phyloP scores from a whole-genome alignment of 1,140 invertebrate genomes.

The Macrocentrus cingulum region DNA sequence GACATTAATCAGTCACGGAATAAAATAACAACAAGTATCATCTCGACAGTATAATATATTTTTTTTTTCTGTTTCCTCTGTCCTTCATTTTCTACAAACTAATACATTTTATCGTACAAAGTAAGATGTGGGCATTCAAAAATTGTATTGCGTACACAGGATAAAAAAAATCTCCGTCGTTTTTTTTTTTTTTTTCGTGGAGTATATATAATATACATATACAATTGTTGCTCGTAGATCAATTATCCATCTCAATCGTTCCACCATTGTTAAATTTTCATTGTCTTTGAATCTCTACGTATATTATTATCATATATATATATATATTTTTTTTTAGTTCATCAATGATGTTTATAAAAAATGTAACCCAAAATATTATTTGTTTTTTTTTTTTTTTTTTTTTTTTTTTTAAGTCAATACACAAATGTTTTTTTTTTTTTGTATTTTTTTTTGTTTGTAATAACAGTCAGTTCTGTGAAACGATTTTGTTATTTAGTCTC shows the following conservation, averaged over 20 bases:
- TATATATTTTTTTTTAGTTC: conserved; percentile 34
- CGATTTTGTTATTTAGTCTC: no score
- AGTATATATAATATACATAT: conserved; percentile 23
- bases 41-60: conserved; percentile 51
- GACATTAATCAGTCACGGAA: conserved; percentile 19
- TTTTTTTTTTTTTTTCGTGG: conserved; percentile 33
- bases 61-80: conserved; percentile 22
- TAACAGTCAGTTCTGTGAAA: no score
- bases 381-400: conserved; percentile 49
- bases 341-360: conserved; percentile 54
- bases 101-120: conserved; percentile 57
- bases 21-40: no score
- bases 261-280: no score
- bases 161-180: conserved; percentile 35
- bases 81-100: conserved; percentile 50
- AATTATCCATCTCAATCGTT: background rate
- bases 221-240: conserved; percentile 8
- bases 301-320: no score
- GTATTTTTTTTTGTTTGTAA: no score
- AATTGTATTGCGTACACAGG: conserved; percentile 51
- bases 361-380: conserved; percentile 58
- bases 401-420: no score
- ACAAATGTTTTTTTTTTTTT: no score
- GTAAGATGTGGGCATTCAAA: conserved; percentile 51
- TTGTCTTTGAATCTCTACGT: no score